These are phyloP conservation scores for Acholoe squamosa DNA, from an alignment of 2,888 invertebrate genomes.

Conservation along the genomic window DNA sequence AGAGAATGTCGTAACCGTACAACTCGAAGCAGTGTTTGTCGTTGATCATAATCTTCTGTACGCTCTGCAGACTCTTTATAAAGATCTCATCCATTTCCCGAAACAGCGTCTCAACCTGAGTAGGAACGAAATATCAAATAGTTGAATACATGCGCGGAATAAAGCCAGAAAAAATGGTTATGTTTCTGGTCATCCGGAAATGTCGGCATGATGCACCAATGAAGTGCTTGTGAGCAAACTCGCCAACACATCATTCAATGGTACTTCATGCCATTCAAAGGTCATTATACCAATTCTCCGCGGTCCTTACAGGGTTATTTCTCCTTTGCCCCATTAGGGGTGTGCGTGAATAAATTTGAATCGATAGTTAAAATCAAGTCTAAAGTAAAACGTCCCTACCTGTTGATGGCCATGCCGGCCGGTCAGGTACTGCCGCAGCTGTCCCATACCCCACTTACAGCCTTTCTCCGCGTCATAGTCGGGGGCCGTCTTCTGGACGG, in stretches of 20 bases:
- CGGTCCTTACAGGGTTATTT: too few species aligned
- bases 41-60: conserved; percentile 85
- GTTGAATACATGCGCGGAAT: too few species aligned
- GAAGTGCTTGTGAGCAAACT: too few species aligned
- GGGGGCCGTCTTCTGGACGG: conserved; percentile 85
- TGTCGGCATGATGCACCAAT: too few species aligned
- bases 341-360: too few species aligned
- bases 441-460: conserved; percentile 86
- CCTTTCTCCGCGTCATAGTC: conserved; percentile 85
- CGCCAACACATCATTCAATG: too few species aligned
- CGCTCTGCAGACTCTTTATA: conserved; percentile 85
- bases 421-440: conserved; percentile 85
- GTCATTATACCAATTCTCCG: too few species aligned
- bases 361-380: too few species aligned
- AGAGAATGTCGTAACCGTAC: conserved; percentile 87
- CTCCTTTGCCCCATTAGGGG: too few species aligned
- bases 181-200: too few species aligned
- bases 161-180: too few species aligned
- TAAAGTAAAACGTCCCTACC: conserved; percentile 78
- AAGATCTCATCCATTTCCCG: conserved; percentile 85
- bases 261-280: too few species aligned
- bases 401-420: conserved; percentile 85
- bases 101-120: conserved; percentile 78
- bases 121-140: neutral
- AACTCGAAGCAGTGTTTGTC: conserved; percentile 87